These are phyloP conservation scores for Chromobotia macracanthus DNA, from an alignment of 2,797 vertebrate species.

Conservation along the genomic window DNA sequence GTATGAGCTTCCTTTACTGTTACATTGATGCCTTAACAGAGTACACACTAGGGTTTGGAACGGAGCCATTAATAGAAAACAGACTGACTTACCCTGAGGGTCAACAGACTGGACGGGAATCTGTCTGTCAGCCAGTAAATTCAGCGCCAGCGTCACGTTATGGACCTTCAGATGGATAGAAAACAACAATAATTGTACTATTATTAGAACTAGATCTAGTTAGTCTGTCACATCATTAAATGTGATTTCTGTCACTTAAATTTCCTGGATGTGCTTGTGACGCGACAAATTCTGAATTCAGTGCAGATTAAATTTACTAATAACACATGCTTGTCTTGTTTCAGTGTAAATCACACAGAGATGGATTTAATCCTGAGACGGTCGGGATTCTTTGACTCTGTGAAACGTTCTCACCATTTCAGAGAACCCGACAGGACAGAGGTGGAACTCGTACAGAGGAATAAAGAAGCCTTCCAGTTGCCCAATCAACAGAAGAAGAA, in stretches of 20 bases:
- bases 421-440: constrained; percentile 77
- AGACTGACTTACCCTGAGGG: constrained; percentile 81
- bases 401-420: constrained; percentile 81
- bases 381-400: not conserved
- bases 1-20: no score
- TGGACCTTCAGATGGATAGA: constrained; percentile 79
- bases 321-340: not conserved
- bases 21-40: no score
- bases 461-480: constrained; percentile 91
- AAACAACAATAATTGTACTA: not conserved
- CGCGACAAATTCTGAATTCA: not conserved
- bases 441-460: constrained; percentile 83
- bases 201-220: not conserved
- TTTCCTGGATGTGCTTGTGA: constrained; percentile 6
- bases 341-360: not conserved
- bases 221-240: not conserved
- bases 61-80: not conserved
- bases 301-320: no score
- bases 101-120: constrained; percentile 75
- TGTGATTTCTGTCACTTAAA: constrained; percentile 21
- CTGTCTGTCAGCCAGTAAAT: constrained; percentile 79
- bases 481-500: constrained; percentile 90
- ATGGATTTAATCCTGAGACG: not conserved
- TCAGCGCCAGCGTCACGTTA: constrained; percentile 87
- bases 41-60: not conserved